Evolutionary conservation across 2,888 invertebrate genomes (phyloP), one percentile per base, ranked within the genome.

Genomic region (Abrostola tripartita): DNA sequence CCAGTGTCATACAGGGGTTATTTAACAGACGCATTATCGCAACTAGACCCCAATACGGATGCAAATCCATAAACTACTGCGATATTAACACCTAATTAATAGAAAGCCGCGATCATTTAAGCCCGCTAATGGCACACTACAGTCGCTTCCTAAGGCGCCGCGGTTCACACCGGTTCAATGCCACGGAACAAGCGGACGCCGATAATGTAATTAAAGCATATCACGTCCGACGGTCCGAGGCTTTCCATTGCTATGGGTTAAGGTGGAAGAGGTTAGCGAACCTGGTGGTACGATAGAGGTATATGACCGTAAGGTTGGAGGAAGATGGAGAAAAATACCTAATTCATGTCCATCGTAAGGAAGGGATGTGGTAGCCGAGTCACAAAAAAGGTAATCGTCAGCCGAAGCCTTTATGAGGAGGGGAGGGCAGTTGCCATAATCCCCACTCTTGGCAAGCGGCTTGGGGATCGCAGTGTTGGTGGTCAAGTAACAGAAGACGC

Each of bases 211-310:
- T 85, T 83, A 84, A 89, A 69, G 65, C 87, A 47, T 44, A 61
- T 67, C 89, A 88, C 88, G 88, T 86, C 74, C 79, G 74, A 74
- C 77, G 81, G 88, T 86, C 74, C 79, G 74, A 74, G 78, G 81
- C 85, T 85, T 86, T 87, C 82, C 81, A 83, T 67, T 62, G 52
- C 44, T 42, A 52, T n/a, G 78, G 65, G 47, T 61, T 75, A 63
- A 70, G 68, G 68, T 69, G 63, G 56, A 38, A 65, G 82, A 82
- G 65, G 54, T 57, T 63, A 62, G 68, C 61, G 74, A 76, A 71
- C 66, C 66, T 54, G 5, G 12, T n/a, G 10, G 6, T 7, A 6
- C n/a, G 35, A 37, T 36, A 4, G 24, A n/a, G n/a, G n/a, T n/a
- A n/a, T n/a, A n/a, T 24, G 24, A 24, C 24, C 24, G 24, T 24